Base-by-base conservation (phyloP, 2,888 invertebrate species). In the Troides oblongomaculatus region DNA sequence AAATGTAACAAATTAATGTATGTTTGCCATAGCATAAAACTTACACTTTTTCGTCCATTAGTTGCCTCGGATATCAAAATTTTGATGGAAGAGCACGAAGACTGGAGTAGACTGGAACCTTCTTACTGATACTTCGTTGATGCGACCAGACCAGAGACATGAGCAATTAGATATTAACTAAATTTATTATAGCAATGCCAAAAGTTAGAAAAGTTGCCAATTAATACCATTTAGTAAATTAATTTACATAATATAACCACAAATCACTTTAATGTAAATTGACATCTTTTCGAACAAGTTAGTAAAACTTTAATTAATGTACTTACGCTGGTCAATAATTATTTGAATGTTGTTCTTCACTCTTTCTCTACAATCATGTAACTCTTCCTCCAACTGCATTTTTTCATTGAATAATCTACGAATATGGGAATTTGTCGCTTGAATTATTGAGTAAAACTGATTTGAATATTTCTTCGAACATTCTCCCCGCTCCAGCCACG, bases 401-500 rank as follows among this genome's bases (percentile, higher is more conserved):
- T 98, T 98, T 82, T 99, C 98, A 75, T 93, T 95, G 65, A 97
- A 94, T 59, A 99, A 90, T 65, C 98, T 94, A 17, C 98, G 94
- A 10, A 98, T 96, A 81, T 99, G 98, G 0, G 98, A 96, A 89
- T 99, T 98, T 0, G 97, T 97, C 39, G 97, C 97, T 90, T 99
- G 98, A 72, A 99, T 97, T 97, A 99, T 97, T 10, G 98, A 97
- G 87, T 99, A 99, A 89, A 99, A 99, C 59, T 95, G 95, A 82
- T 97, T 98, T 2, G 97, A 95, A 85, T 97, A 98, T 72, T 97
- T 95, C 85, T 98, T 98, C 62, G 94, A 97, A 84, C 98, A 98
- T 84, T 99, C 98, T 0, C 99, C 99, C 17, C 98, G 94, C 81
- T 99, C 98, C 76, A 99, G 86, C 99, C 99, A 99, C 0, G 97